Base-by-base conservation (phyloP, 64 coral and sea anemone species). In the Montipora foliosa region DNA sequence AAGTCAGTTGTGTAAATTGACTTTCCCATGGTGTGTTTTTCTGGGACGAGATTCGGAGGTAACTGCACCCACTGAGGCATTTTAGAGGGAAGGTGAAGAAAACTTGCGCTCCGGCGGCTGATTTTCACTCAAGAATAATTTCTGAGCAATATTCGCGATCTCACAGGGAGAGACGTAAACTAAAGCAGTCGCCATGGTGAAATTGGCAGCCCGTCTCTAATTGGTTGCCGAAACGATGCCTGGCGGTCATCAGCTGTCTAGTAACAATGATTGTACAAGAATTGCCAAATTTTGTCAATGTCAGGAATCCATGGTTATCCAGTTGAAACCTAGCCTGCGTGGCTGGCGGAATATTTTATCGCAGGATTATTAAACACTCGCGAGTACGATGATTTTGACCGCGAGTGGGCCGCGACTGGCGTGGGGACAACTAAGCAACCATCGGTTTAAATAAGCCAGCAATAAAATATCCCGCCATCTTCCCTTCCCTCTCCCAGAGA, bases 1-100 rank as follows among this genome's bases (percentile, higher is more conserved):
- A 81, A 96, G 4, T 97, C 96, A 16, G 96, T 97, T 37, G 83
- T 82, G 24, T 97, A 97, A 11, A 97, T 97, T 37, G 96, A 89
- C 47, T 97, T 97, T 12, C 96, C 96, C 44, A 75, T 84, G 1
- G 96, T 97, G 24, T 87, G 74, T 49, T 94, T 89, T 50, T 84
- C 92, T 16, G 93, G 96, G 17, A 97, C 77, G 2, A 97, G 77
- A 64, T 97, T 97, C 47, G 96, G 95, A 51, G 95, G 96, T 13
- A 97, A 77, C 70, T 95, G 90, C 11, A 95, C 78, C 96, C 96
- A 97, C 59, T 95, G 96, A 12, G 96, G 93, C 89, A 93, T 93
- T 66, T 51, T 80, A 49, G 19, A 47, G 55, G 14, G 51, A 47
- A 12, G 53, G 20, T 37, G 37, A 37, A 37, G 37, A 37, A 37